Evolutionary conservation across 2,113 vertebrate species (phyloP).

Genomic region (Nematolebias whitei): DNA sequence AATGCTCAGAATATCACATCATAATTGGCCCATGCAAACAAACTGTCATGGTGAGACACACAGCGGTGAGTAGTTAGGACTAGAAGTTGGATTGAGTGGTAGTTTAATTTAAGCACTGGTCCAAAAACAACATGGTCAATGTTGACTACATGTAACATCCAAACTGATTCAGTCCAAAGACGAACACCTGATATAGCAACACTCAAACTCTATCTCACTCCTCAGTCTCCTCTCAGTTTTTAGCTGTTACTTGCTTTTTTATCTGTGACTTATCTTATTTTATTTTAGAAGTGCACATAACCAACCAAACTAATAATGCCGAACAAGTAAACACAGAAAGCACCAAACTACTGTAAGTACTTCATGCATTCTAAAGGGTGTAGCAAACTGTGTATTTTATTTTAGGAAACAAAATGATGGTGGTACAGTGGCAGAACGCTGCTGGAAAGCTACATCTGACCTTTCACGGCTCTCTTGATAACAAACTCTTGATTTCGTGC

Average conservation of each 20-base stretch:
- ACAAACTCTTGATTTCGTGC: conserved; percentile 31
- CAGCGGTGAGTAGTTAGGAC: conserved; percentile 1
- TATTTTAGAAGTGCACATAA: conserved; percentile 17
- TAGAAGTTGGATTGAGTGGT: conserved; percentile 16
- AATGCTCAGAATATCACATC: not conserved
- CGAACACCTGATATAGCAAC: not conserved
- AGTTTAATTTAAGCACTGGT: conserved; percentile 19
- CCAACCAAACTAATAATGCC: too few relatives aligned
- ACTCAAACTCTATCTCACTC: not conserved
- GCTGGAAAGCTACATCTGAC: conserved; percentile 19
- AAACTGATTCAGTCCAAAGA: conserved; percentile 23
- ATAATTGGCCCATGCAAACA: not conserved
- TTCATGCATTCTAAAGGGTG: not conserved
- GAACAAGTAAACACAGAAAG: too few relatives aligned
- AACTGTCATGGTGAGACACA: not conserved
- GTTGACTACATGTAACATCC: not conserved
- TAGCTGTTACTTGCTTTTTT: conserved; percentile 22
- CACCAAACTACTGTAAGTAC: too few relatives aligned
- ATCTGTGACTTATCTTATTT: too few relatives aligned
- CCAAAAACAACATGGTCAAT: conserved; percentile 32
- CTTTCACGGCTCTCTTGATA: conserved; percentile 30
- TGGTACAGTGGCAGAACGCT: not conserved
- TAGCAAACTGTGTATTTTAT: not conserved
- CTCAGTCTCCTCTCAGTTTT: conserved; percentile 30
- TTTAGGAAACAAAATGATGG: not conserved